These are phyloP conservation scores for Cydia strobilella DNA, from an alignment of 1,140 invertebrate species.

Conservation along the genomic window DNA sequence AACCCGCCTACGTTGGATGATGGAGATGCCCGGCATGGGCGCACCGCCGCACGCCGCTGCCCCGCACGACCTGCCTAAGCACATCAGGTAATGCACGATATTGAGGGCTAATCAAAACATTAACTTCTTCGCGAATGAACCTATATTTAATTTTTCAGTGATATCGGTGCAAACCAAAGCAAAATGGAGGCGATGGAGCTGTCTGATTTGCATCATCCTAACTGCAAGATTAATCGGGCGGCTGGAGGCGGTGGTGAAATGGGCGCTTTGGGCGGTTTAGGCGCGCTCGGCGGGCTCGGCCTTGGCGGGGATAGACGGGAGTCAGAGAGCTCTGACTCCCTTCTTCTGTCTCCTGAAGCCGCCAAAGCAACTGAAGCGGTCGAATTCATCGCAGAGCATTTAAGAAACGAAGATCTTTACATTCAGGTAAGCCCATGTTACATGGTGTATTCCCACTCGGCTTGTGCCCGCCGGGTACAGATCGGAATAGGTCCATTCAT, in stretches of 20 bases:
- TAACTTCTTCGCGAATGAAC: conserved; percentile 33
- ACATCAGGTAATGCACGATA: conserved; percentile 81
- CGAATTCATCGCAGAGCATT: conserved; percentile 98
- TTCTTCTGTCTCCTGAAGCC: conserved; percentile 94
- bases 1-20: conserved; percentile 96
- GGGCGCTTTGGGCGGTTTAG: conserved; percentile 78
- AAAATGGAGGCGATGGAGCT: conserved; percentile 97
- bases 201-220: conserved; percentile 96
- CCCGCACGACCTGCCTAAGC: conserved; percentile 89
- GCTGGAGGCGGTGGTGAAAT: conserved; percentile 87
- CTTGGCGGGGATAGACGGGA: conserved; percentile 86
- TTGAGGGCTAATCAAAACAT: conserved; percentile 29
- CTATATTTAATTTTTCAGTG: conserved; percentile 57
- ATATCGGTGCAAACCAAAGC: conserved; percentile 83
- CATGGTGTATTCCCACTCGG: too few relatives aligned
- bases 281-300: conserved; percentile 78
- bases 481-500: too few relatives aligned
- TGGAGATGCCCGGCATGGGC: conserved; percentile 95
- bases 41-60: conserved; percentile 90
- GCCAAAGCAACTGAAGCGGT: conserved; percentile 98
- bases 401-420: conserved; percentile 97
- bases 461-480: too few relatives aligned
- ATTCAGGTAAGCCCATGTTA: conserved; percentile 88
- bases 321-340: conserved; percentile 94
- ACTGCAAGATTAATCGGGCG: conserved; percentile 96